Base-by-base conservation (phyloP, 1,140 invertebrate genomes). In the Pissodes strobi region DNA sequence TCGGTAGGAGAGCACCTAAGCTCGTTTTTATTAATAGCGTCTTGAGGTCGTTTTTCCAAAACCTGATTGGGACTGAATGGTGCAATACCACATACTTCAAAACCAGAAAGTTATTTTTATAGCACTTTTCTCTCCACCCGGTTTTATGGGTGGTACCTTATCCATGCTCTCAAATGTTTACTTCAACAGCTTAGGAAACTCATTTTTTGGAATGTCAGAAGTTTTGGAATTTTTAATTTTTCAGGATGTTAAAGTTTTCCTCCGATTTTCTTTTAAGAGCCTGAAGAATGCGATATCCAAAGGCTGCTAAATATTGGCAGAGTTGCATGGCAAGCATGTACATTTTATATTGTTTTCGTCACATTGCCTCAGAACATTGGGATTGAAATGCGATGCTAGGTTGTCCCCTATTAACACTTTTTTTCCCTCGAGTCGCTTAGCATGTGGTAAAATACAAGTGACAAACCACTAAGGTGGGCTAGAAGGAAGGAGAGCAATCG, bases 371-470 rank as follows among this genome's bases (percentile, higher is more conserved):
- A n/a, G n/a, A n/a, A n/a, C n/a, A n/a, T n/a, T n/a, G n/a, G n/a
- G n/a, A n/a, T n/a, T n/a, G n/a, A n/a, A n/a, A n/a, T n/a, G n/a
- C n/a, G n/a, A n/a, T n/a, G n/a, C n/a, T n/a, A n/a, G n/a, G n/a
- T n/a, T n/a, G n/a, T n/a, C n/a, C n/a, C n/a, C n/a, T n/a, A n/a
- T n/a, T n/a, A n/a, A n/a, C n/a, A n/a, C n/a, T n/a, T n/a, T n/a
- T n/a, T n/a, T n/a, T n/a, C n/a, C n/a, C n/a, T n/a, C n/a, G n/a
- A n/a, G n/a, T n/a, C n/a, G n/a, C n/a, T n/a, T n/a, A n/a, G n/a
- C n/a, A n/a, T n/a, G n/a, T n/a, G n/a, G 46, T 49, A 49, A 17
- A 13, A 49, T 17, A 49, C 46, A 49, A 49, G 46, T 49, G 12
- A 49, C 8, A 49, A 49, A 49, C 46, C 46, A 49, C 13, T 18